A percentile compares a stretch with the other conserved stretches of the same genome.
Evolutionary conservation across 2,888 invertebrate species (phyloP).

Genomic region (Chymomyza amoena): DNA sequence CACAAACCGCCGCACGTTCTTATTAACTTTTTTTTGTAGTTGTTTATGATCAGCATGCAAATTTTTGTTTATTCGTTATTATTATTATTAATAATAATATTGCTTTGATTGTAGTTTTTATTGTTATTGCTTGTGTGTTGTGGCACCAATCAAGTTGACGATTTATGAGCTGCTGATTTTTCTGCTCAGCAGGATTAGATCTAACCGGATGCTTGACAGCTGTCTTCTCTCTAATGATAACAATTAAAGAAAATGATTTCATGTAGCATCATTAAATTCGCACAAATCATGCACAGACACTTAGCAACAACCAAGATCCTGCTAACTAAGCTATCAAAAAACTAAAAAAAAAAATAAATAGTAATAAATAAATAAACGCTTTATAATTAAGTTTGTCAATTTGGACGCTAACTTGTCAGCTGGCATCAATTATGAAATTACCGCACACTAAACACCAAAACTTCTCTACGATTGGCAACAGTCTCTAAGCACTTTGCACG

Average conservation of each 20-base stretch:
- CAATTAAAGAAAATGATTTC: constrained; percentile 1
- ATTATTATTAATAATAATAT: background rate
- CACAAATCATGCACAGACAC: constrained; percentile 7
- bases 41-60: constrained; percentile 46
- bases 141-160: constrained; percentile 8
- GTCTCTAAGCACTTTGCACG: background rate
- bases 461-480: constrained; percentile 11
- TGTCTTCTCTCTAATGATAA: background rate
- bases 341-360: background rate
- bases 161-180: constrained; percentile 14
- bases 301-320: background rate
- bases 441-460: constrained; percentile 24
- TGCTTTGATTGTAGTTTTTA: background rate
- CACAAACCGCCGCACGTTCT: constrained; percentile 12
- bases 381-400: constrained; percentile 45
- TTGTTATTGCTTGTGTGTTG: background rate
- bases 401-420: constrained; percentile 59
- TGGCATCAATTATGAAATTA: constrained; percentile 70
- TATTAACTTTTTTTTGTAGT: constrained; percentile 2
- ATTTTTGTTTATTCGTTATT: constrained; percentile 25
- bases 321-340: constrained; percentile 1
- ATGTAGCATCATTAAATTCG: constrained; percentile 7
- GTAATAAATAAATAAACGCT: constrained; percentile 4
- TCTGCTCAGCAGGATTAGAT: background rate
- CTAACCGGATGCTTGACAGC: constrained; percentile 8